These are phyloP conservation scores for Polymixis flavicincta DNA, from an alignment of 2,888 invertebrate species.

Conservation along the genomic window DNA sequence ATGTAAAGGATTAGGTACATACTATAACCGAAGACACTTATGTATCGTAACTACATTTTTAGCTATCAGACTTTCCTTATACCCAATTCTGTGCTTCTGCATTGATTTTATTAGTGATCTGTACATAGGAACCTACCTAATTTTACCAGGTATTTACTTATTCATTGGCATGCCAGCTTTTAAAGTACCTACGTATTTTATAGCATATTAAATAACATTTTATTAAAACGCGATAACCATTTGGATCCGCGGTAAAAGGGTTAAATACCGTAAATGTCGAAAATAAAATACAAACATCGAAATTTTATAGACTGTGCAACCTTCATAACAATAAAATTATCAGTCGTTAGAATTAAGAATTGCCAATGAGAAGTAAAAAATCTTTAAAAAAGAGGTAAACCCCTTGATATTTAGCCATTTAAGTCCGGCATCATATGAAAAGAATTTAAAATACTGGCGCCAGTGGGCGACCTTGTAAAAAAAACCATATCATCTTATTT, in stretches of 20 bases:
- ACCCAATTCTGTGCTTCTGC: not conserved
- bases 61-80: not conserved
- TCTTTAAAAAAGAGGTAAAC: slow-evolving; percentile 59
- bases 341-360: slow-evolving; percentile 44
- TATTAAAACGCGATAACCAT: slow-evolving; percentile 20
- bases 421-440: slow-evolving; percentile 70
- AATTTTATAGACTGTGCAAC: slow-evolving; percentile 47
- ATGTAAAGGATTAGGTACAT: not conserved
- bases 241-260: slow-evolving; percentile 30
- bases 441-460: slow-evolving; percentile 78
- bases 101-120: not conserved
- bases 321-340: slow-evolving; percentile 53
- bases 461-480: slow-evolving; percentile 76
- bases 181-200: slow-evolving; percentile 22
- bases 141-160: not conserved
- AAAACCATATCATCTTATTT: slow-evolving; percentile 70
- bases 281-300: slow-evolving; percentile 36
- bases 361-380: slow-evolving; percentile 41
- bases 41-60: not conserved
- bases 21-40: not conserved
- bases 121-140: not conserved
- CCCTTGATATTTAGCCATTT: slow-evolving; percentile 51
- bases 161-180: not conserved
- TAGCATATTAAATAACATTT: slow-evolving; percentile 13
- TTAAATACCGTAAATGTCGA: slow-evolving; percentile 44